Evolutionary conservation across 92 coral and sea anemone genomes (phyloP).

Genomic region (Porites lobata): DNA sequence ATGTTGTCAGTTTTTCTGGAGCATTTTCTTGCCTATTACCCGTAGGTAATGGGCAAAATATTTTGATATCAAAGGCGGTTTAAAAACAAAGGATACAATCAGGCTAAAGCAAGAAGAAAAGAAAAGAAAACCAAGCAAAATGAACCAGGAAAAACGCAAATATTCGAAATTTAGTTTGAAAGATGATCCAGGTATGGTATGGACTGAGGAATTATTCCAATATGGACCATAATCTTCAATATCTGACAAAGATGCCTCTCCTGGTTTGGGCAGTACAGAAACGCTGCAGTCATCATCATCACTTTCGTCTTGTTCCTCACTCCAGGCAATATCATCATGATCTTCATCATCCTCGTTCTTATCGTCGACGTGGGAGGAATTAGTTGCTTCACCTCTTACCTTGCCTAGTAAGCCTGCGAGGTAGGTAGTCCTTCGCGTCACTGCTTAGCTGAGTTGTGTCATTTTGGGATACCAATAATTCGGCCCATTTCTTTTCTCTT

Average conservation of each 20-base stretch:
- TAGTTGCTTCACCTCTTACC: slow-evolving; percentile 9
- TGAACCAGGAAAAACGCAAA: no score
- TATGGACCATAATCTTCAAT: not conserved
- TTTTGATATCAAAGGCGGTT: no score
- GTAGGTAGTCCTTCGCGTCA: slow-evolving; percentile 45
- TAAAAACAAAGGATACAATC: no score
- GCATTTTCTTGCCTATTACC: no score
- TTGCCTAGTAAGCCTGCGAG: slow-evolving; percentile 31
- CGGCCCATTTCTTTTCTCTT: no score
- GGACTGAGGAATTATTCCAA: not conserved
- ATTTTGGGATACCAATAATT: no score
- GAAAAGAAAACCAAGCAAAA: no score
- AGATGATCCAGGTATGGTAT: not conserved
- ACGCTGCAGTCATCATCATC: slow-evolving; percentile 25
- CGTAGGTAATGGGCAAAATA: no score
- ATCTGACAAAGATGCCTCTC: not conserved
- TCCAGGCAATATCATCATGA: slow-evolving; percentile 7
- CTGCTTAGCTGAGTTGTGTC: slow-evolving; percentile 54
- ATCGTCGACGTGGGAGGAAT: slow-evolving; percentile 2
- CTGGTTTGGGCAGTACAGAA: not conserved
- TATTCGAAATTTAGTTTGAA: not conserved
- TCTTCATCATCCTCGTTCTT: slow-evolving; percentile 1
- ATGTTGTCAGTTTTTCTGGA: no score
- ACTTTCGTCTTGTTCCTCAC: not conserved
- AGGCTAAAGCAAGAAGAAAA: no score